These are phyloP conservation scores for Pygmarrhopalites habei DNA, from an alignment of 1,140 invertebrate species.

Conservation along the genomic window DNA sequence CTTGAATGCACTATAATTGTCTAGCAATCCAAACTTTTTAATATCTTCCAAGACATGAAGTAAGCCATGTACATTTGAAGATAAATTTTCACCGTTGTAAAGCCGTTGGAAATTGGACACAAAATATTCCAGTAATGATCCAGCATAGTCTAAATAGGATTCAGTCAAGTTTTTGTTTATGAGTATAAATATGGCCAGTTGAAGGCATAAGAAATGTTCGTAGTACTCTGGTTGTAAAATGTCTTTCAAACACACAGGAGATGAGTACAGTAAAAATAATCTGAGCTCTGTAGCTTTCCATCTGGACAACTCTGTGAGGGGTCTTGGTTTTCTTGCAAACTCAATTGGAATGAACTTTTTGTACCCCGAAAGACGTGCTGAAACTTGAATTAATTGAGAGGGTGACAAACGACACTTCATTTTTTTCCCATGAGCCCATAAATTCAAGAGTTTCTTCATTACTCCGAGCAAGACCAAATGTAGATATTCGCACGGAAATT, in stretches of 20 bases:
- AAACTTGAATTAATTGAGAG: not conserved
- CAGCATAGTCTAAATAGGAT: not conserved
- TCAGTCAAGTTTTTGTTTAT: not conserved
- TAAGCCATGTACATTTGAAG: conserved; percentile 26
- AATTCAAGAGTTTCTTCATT: conserved; percentile 11
- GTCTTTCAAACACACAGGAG: conserved; percentile 42
- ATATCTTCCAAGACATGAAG: conserved; percentile 24
- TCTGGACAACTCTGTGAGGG: conserved; percentile 41
- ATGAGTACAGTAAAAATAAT: conserved; percentile 46
- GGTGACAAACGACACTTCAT: not conserved
- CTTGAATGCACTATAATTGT: conserved; percentile 24
- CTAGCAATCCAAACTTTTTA: conserved; percentile 17
- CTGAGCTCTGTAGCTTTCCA: conserved; percentile 50
- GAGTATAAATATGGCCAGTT: conserved; percentile 40
- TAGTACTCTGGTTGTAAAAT: conserved; percentile 42
- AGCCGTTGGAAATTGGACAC: not conserved
- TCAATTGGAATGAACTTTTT: conserved; percentile 40
- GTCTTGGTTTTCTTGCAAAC: conserved; percentile 44
- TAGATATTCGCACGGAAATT: conserved; percentile 22
- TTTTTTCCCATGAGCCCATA: conserved; percentile 13
- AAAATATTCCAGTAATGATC: not conserved
- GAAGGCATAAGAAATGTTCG: conserved; percentile 44
- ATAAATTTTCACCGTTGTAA: conserved; percentile 8
- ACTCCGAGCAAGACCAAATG: conserved; percentile 19
- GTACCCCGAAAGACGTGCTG: not conserved